Evolutionary conservation across 2,113 vertebrate species (phyloP), one percentile per base, ranked within the genome.

Genomic region (Catharus bicknelli): DNA sequence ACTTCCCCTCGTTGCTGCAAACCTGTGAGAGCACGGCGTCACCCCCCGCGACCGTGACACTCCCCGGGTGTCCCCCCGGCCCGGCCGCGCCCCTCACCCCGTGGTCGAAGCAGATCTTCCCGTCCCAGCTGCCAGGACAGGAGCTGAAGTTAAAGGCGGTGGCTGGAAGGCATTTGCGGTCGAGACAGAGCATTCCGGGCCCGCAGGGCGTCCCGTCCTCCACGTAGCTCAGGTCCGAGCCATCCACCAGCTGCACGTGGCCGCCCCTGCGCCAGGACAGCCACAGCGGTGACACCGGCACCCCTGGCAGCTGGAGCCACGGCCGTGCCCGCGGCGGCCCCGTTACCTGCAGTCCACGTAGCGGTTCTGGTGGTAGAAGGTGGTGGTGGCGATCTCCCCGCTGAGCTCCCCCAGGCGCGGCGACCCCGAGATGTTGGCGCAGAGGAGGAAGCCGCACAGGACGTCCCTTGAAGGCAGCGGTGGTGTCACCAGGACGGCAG

Each of bases 1-100:
- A 99, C 91, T 99, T 99, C 88, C 98, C 99, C 93, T 99, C 99
- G 0, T 99, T 99, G 92, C 99, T 99, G 97, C 99, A 99, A 32
- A 98, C 99, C 99, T 99, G 67, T 0, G 27, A 38, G 13, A 83
- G 82, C 27, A 36, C 5, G 0, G 74, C 1, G 40, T 87, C 92
- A 90, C 19, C 34, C 20, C 9, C 13, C 8, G 1, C 3, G 1
- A 19, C 30, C 0, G 2, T 0, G 23, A 50, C 94, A 9, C 18
- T 11, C 25, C 23, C 22, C 6, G 14, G 2, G 10, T 9, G 72
- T 30, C 51, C 42, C 23, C 9, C 6, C 2, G 30, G 11, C 51
- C 53, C 25, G 4, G 0, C 30, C 4, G 1, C 8, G 36, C 17
- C 75, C 30, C 98, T 97, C 97, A 99, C 99, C 98, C 99, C 99